A percentile compares a stretch with the other conserved stretches of the same genome.
These are phyloP conservation scores for Cephalophus harveyi DNA, from an alignment of 2,113 vertebrate species.

Conservation along the genomic window DNA sequence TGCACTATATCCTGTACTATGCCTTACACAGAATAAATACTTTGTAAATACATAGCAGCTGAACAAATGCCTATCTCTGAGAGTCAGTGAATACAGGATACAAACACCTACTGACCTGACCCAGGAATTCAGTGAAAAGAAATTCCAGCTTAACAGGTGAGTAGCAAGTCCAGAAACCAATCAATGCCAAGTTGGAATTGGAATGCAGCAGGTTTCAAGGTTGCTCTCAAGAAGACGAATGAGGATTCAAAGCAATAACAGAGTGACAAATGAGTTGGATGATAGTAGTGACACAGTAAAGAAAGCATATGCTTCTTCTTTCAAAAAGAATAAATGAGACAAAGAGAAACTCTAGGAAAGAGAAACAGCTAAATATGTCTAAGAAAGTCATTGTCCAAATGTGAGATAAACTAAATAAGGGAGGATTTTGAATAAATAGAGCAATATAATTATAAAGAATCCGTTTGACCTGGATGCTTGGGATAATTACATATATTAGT, in stretches of 20 bases:
- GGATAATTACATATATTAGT: neutral
- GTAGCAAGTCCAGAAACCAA: neutral
- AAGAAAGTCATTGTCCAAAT: neutral
- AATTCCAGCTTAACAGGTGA: neutral
- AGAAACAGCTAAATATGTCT: neutral
- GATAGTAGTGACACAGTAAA: neutral
- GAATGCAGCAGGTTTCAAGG: neutral
- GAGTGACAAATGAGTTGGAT: constrained; percentile 1
- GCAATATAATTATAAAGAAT: neutral
- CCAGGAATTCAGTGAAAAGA: neutral
- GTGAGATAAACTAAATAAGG: neutral
- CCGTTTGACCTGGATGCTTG: neutral
- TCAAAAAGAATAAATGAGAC: neutral
- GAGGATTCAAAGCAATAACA: neutral
- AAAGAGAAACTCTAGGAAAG: neutral
- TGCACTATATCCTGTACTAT: neutral
- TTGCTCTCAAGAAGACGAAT: neutral
- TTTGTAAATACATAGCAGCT: neutral
- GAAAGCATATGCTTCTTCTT: neutral
- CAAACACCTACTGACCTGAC: neutral
- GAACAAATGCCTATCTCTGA: neutral
- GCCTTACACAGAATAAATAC: neutral
- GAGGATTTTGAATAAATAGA: neutral
- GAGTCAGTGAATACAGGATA: neutral
- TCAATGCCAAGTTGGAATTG: neutral